A percentile compares a stretch with the other conserved stretches of the same genome.
These are phyloP conservation scores for Manduca sexta DNA, from an alignment of 1,140 invertebrate genomes.

Conservation along the genomic window DNA sequence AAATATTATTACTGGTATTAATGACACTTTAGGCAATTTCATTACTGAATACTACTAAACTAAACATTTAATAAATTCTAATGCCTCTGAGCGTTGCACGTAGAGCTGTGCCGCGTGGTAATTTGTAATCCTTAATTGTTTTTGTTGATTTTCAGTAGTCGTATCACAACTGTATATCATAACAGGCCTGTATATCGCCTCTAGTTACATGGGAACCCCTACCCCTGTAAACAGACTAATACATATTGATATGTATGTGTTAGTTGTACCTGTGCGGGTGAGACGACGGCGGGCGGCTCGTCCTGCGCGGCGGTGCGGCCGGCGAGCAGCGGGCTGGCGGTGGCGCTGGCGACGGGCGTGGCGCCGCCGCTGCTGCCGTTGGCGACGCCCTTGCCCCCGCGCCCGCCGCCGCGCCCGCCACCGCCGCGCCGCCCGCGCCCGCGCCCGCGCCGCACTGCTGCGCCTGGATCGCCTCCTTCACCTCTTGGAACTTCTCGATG, in stretches of 20 bases:
- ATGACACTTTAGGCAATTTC: too few species aligned
- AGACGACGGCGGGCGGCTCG: constrained; percentile 34
- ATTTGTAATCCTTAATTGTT: too few species aligned
- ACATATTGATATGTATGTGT: too few species aligned
- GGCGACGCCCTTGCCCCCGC: constrained; percentile 75
- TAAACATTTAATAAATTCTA: too few species aligned
- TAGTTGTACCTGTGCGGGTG: constrained; percentile 33
- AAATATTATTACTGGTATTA: too few species aligned
- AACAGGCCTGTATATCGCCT: too few species aligned
- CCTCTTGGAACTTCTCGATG: constrained; percentile 99
- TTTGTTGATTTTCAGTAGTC: too few species aligned
- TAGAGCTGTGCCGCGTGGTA: too few species aligned
- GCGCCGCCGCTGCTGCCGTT: constrained; percentile 82
- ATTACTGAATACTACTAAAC: too few species aligned
- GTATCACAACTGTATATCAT: too few species aligned
- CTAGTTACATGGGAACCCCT: not conserved
- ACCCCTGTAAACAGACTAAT: not conserved
- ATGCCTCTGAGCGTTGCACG: too few species aligned
- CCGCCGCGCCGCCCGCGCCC: constrained; percentile 66
- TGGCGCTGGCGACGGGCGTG: constrained; percentile 88
- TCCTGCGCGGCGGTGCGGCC: constrained; percentile 34
- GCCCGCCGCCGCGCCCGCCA: constrained; percentile 29
- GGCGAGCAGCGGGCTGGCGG: constrained; percentile 84
- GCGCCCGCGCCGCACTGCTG: constrained; percentile 73
- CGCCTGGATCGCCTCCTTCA: constrained; percentile 88